These are phyloP conservation scores for Punctoribates punctum DNA, from an alignment of 2,888 invertebrate species.

Conservation along the genomic window DNA sequence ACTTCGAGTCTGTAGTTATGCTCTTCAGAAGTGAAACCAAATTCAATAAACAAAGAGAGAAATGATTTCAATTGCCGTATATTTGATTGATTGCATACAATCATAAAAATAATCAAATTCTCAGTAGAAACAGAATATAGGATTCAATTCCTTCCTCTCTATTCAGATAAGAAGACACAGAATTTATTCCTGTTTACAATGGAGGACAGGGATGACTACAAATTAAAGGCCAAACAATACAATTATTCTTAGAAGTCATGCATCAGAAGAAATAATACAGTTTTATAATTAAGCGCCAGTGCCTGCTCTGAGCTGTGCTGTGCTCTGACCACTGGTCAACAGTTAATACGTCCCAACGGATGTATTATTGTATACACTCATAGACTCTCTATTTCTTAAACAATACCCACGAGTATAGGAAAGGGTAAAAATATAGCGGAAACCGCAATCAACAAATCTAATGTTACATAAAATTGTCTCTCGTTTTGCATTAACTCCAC, in stretches of 20 bases:
- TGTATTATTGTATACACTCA: neutral
- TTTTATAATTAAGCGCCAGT: constrained; percentile 35
- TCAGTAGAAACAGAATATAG: neutral
- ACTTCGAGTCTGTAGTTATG: no score
- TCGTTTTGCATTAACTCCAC: constrained; percentile 23
- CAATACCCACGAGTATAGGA: constrained; percentile 23
- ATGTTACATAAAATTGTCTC: constrained; percentile 36
- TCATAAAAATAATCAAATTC: neutral
- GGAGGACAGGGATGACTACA: neutral
- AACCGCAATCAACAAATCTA: constrained; percentile 36
- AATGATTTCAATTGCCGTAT: no score
- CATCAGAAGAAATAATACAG: neutral
- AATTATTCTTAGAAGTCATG: constrained; percentile 16
- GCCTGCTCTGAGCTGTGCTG: neutral
- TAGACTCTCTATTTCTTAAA: constrained; percentile 14
- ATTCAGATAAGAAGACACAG: neutral
- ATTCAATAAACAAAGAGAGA: no score
- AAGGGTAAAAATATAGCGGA: constrained; percentile 23
- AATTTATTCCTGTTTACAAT: neutral
- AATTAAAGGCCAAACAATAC: neutral
- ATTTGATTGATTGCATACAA: neutral
- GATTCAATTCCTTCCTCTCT: neutral
- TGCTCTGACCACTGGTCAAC: constrained; percentile 30
- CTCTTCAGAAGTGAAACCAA: no score
- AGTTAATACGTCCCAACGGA: constrained; percentile 33